phyloP scores from a whole-genome alignment of 2,888 invertebrate species.

The Amphipoea lucens region DNA sequence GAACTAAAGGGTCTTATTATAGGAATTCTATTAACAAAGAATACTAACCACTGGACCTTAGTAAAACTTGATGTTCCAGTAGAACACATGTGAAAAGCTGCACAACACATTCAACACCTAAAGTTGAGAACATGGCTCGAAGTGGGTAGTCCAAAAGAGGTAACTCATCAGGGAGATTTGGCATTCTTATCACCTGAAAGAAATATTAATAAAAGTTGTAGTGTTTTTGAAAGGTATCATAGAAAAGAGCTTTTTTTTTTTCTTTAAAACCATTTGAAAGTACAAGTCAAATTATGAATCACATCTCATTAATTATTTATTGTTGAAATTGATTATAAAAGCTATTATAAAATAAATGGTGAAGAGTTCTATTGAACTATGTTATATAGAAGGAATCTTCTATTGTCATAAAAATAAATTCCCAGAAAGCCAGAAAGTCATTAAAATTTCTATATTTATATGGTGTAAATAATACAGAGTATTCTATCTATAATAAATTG shows the following conservation, averaged over 20 bases:
- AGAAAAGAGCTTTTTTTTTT: background rate
- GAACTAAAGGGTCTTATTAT: too few species aligned
- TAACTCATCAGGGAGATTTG: slow-evolving; percentile 94
- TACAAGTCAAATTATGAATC: background rate
- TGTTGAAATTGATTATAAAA: background rate
- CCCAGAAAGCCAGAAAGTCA: background rate
- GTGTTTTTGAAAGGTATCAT: background rate
- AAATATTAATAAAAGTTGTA: slow-evolving; percentile 7
- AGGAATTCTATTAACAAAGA: background rate
- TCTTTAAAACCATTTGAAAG: background rate
- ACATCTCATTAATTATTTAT: background rate
- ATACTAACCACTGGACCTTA: slow-evolving; percentile 95
- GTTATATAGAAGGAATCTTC: background rate
- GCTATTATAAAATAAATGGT: background rate
- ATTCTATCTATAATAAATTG: background rate
- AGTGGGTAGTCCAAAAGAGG: slow-evolving; percentile 98
- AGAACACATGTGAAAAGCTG: slow-evolving; percentile 98
- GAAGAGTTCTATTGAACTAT: background rate
- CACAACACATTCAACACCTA: slow-evolving; percentile 97
- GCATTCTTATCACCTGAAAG: slow-evolving; percentile 93
- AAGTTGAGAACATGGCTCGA: slow-evolving; percentile 95
- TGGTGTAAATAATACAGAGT: background rate
- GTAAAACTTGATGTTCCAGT: slow-evolving; percentile 98
- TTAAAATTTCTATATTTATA: background rate
- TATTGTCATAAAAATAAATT: background rate